phyloP scores from a whole-genome alignment of 2,797 vertebrate species.

The Acrossocheilus wenchowensis region DNA sequence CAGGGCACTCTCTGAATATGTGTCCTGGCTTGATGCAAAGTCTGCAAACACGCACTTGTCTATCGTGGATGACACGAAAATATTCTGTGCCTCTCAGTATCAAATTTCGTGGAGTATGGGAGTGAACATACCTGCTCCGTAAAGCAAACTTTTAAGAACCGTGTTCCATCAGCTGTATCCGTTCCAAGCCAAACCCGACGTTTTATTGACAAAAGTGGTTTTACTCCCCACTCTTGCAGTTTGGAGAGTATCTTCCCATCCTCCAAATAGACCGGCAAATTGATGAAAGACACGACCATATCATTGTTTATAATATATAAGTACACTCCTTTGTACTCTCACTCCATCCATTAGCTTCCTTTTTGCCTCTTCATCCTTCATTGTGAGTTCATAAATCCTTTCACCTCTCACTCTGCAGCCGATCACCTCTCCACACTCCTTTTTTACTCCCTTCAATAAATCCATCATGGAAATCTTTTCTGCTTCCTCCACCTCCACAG shows the following conservation, averaged over 20 bases:
- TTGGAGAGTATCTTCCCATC: not conserved
- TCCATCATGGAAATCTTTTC: not conserved
- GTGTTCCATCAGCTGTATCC: not conserved
- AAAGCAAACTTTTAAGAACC: not conserved
- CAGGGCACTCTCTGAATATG: not conserved
- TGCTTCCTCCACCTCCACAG: not conserved
- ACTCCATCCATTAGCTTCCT: not conserved
- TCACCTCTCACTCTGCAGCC: not conserved
- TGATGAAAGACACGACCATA: not conserved
- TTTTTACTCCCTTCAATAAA: not conserved
- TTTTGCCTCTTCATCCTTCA: not conserved
- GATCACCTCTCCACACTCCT: not conserved
- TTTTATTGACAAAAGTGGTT: not conserved
- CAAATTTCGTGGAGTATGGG: not conserved
- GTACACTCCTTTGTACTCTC: not conserved
- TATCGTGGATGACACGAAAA: not conserved
- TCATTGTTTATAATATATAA: not conserved
- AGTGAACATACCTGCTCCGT: not conserved
- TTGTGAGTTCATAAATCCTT: not conserved
- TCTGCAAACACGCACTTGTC: not conserved
- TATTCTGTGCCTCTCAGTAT: not conserved
- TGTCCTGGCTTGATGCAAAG: not conserved
- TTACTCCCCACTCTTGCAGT: not conserved
- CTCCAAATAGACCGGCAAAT: not conserved
- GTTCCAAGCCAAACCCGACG: not conserved